A percentile compares a stretch with the other conserved stretches of the same genome.
These are phyloP conservation scores for Creontiades dilutus DNA, from an alignment of 2,888 invertebrate species.

Conservation along the genomic window DNA sequence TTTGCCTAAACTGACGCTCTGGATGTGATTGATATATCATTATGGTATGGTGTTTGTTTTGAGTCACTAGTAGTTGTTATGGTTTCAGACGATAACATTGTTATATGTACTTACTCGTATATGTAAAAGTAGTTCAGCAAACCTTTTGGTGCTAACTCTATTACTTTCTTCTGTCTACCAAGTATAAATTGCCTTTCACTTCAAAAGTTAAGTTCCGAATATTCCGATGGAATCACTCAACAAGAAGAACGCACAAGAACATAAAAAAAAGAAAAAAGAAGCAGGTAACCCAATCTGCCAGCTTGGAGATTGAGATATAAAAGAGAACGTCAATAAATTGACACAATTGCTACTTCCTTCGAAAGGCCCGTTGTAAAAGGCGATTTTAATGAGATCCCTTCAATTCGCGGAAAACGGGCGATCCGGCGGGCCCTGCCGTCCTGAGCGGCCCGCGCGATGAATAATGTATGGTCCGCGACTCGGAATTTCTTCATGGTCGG, in stretches of 20 bases:
- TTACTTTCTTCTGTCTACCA: no score
- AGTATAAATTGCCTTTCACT: neutral
- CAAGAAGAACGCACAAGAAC: neutral
- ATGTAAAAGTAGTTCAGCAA: no score
- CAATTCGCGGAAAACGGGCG: slow-evolving; percentile 50
- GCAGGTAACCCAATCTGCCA: neutral
- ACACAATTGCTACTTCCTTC: slow-evolving; percentile 47
- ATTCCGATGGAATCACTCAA: neutral
- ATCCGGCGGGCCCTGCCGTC: neutral
- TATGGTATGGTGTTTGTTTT: no score
- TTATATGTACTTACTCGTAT: no score
- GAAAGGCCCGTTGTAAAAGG: slow-evolving; percentile 47
- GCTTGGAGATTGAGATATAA: slow-evolving; percentile 49
- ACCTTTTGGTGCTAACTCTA: no score
- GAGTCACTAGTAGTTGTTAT: no score
- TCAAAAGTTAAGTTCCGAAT: neutral
- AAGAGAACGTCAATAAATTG: slow-evolving; percentile 63
- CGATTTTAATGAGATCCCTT: slow-evolving; percentile 52
- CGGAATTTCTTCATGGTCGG: neutral
- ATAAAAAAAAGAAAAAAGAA: neutral
- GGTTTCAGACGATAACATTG: no score
- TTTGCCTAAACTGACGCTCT: no score
- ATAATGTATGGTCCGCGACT: slow-evolving; percentile 17
- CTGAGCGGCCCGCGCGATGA: neutral
- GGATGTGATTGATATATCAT: no score